These are phyloP conservation scores for Cryptoleucopteryx plumbea DNA, from an alignment of 2,113 vertebrate genomes.

Conservation along the genomic window DNA sequence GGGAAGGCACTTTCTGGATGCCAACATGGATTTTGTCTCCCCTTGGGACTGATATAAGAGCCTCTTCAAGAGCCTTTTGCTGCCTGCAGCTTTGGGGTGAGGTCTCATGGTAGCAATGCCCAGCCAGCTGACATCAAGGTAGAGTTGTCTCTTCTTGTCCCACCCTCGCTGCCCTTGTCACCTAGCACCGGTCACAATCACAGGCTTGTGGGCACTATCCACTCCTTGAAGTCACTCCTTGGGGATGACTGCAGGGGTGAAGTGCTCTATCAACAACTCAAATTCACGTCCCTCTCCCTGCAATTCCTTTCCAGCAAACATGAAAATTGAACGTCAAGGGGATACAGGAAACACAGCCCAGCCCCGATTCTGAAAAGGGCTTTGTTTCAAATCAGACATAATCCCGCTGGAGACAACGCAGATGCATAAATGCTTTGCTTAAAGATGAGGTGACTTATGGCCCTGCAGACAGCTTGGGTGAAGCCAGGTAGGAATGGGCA, in stretches of 20 bases:
- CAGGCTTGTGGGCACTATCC: neutral
- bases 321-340: neutral
- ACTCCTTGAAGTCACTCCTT: neutral
- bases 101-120: neutral
- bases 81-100: neutral
- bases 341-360: neutral
- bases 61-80: neutral
- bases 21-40: neutral
- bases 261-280: neutral
- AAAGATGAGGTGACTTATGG: neutral
- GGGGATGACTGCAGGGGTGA: neutral
- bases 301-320: neutral
- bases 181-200: neutral
- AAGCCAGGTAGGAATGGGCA: neutral
- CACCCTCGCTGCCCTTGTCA: neutral
- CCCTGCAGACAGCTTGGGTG: neutral
- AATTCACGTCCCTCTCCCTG: neutral
- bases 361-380: neutral
- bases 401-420: neutral
- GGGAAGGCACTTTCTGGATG: neutral
- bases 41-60: accelerated
- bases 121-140: neutral
- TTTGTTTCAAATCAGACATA: neutral
- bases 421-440: neutral
- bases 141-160: neutral